phyloP scores from a whole-genome alignment of 2,797 vertebrate genomes.

The Melanotaenia boesemani region DNA sequence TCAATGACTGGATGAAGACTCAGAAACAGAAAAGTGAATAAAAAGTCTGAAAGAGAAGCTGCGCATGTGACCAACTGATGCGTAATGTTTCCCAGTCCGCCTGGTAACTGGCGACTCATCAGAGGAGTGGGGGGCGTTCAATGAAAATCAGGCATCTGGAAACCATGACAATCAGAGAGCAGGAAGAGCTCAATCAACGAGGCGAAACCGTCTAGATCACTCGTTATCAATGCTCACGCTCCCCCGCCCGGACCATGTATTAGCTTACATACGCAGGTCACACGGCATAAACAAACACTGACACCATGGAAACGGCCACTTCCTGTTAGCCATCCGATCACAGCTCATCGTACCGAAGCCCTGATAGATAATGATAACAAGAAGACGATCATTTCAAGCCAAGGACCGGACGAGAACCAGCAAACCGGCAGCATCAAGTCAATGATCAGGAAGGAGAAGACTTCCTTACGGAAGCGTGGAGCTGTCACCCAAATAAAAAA shows the following conservation, averaged over 20 bases:
- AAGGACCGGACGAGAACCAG: no score
- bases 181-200: conserved; percentile 70
- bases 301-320: neutral
- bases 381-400: no score
- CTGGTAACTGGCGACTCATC: conserved; percentile 38
- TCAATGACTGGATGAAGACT: no score
- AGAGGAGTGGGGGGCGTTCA: neutral
- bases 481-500: no score
- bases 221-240: neutral
- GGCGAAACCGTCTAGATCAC: conserved; percentile 13
- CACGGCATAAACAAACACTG: neutral
- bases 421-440: no score
- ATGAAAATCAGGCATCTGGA: conserved; percentile 72
- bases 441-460: no score
- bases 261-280: neutral
- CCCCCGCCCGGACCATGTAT: no score
- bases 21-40: neutral
- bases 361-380: neutral
- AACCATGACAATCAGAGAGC: conserved; percentile 77
- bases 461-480: no score
- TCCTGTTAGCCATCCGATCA: conserved; percentile 8
- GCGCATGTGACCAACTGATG: neutral
- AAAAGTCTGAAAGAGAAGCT: neutral
- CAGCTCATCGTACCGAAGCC: neutral
- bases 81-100: conserved; percentile 11